Conservation (phyloP, 2,888 invertebrate species). For the Synanthedon vespiformis region DNA sequence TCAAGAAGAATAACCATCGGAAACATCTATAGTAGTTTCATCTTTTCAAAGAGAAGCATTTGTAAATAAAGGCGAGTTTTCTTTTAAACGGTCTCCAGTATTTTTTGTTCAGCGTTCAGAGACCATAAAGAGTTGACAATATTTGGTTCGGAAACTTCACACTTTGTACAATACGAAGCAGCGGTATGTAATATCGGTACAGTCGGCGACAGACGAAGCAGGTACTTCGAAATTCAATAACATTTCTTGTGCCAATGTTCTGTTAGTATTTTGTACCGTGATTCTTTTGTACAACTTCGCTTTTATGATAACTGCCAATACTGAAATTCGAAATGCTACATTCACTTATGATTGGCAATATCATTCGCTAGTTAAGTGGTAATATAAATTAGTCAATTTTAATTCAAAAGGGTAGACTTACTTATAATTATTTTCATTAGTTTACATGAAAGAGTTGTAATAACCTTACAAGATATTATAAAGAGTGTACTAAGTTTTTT, state of each 20-base stretch:
- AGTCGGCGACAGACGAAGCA: background rate
- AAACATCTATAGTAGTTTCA: background rate
- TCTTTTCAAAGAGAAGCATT: background rate
- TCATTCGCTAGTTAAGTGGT: too few relatives aligned
- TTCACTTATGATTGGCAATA: too few relatives aligned
- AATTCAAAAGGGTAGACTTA: too few relatives aligned
- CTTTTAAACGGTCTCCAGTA: background rate
- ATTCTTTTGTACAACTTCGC: too few relatives aligned
- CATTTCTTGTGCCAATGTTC: slow-evolving; percentile 1
- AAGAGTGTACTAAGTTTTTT: too few relatives aligned
- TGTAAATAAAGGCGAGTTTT: background rate
- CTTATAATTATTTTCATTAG: too few relatives aligned
- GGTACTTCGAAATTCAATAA: slow-evolving; percentile 1
- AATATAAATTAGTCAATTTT: too few relatives aligned
- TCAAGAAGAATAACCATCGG: background rate
- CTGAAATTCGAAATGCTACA: too few relatives aligned
- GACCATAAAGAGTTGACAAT: background rate
- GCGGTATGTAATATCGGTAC: background rate
- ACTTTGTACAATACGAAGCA: background rate
- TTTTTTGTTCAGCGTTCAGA: background rate
- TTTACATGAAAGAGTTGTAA: too few relatives aligned
- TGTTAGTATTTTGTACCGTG: background rate
- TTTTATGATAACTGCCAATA: too few relatives aligned
- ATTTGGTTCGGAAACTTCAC: background rate
- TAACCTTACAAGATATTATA: too few relatives aligned